Conservation (phyloP, 2,797 vertebrate genomes). For the Mormyrus hasselquistii region DNA sequence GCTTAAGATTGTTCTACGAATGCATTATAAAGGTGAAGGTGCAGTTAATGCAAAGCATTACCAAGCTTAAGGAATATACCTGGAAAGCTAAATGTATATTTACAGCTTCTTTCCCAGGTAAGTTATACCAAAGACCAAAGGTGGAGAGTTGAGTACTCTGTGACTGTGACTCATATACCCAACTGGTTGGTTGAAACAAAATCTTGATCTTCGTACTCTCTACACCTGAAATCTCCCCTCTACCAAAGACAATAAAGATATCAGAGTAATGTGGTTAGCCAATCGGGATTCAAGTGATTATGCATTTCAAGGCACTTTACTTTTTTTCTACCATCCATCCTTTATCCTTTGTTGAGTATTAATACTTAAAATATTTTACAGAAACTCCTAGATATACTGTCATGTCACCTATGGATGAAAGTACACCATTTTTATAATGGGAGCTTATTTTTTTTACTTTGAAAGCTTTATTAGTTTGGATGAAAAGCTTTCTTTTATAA, state of each 20-base stretch:
- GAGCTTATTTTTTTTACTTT: conserved; percentile 32
- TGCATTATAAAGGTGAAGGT: not conserved
- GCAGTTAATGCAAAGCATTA: not conserved
- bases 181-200: not conserved
- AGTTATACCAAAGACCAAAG: not conserved
- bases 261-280: not conserved
- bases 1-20: not conserved
- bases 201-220: not conserved
- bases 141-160: not conserved
- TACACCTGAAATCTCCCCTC: not conserved
- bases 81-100: not conserved
- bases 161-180: not conserved
- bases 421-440: not conserved
- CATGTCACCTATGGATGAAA: not conserved
- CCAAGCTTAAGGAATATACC: not conserved
- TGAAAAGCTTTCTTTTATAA: conserved; percentile 45
- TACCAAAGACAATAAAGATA: not conserved
- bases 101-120: not conserved
- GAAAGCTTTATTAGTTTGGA: conserved; percentile 42
- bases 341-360: not conserved
- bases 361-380: not conserved
- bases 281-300: not conserved
- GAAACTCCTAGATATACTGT: not conserved
- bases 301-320: not conserved
- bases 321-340: not conserved